Percentiles rank a stretch among this genome's conserved stretches.
phyloP scores from a whole-genome alignment of 2,797 vertebrate genomes.

The Bufotes viridis region DNA sequence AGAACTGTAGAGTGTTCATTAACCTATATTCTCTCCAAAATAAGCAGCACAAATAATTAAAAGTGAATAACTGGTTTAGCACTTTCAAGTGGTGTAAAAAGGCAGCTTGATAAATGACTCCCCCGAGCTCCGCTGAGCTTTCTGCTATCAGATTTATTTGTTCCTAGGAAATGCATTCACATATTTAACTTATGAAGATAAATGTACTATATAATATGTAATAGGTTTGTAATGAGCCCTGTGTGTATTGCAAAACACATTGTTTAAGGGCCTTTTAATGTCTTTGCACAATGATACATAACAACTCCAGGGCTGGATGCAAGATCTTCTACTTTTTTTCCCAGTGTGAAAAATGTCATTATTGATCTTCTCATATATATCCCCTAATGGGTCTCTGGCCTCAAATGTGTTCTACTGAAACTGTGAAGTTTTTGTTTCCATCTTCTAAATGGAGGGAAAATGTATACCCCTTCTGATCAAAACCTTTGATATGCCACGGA shows the following conservation, averaged over 20 bases:
- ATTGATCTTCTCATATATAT: slow-evolving; percentile 14
- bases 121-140: slow-evolving; percentile 15
- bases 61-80: slow-evolving; percentile 43
- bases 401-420: neutral
- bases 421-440: neutral
- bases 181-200: slow-evolving; percentile 58
- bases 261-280: slow-evolving; percentile 33
- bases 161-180: slow-evolving; percentile 42
- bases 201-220: slow-evolving; percentile 45
- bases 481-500: too few relatives aligned
- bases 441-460: neutral
- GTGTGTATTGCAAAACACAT: slow-evolving; percentile 34
- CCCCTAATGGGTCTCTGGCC: neutral
- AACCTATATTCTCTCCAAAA: slow-evolving; percentile 30
- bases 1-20: slow-evolving; percentile 19
- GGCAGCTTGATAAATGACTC: slow-evolving; percentile 46
- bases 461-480: too few relatives aligned
- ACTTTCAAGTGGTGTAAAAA: slow-evolving; percentile 22
- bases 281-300: slow-evolving; percentile 20
- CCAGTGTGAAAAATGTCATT: slow-evolving; percentile 8
- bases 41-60: slow-evolving; percentile 48
- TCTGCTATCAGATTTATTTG: slow-evolving; percentile 51
- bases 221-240: slow-evolving; percentile 50
- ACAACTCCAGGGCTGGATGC: neutral
- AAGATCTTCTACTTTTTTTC: neutral